Evolutionary conservation across 1,140 invertebrate species (phyloP).

Genomic region (Anadara kagoshimensis): DNA sequence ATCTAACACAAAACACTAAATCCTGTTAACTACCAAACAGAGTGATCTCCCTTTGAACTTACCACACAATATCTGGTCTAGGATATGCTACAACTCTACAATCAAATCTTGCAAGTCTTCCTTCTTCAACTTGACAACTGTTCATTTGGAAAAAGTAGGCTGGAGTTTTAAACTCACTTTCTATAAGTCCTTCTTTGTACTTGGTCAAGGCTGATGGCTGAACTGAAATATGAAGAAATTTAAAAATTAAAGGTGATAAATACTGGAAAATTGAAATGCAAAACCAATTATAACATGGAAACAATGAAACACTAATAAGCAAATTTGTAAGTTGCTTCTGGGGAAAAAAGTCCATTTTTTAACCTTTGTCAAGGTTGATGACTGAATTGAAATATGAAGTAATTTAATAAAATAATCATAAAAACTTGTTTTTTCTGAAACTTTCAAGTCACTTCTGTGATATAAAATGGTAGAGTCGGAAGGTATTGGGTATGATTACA

Average conservation of each 20-base stretch:
- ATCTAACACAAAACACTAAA: no score
- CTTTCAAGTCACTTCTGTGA: no score
- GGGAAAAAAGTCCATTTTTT: no score
- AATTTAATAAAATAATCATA: neutral
- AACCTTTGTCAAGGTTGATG: neutral
- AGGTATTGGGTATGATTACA: no score
- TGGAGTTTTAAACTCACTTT: slow-evolving; percentile 50
- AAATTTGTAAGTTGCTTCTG: no score
- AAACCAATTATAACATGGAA: no score
- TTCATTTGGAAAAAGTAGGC: slow-evolving; percentile 64
- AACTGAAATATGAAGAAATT: slow-evolving; percentile 14
- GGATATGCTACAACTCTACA: slow-evolving; percentile 94
- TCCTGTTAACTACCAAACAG: no score
- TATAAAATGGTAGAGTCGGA: no score
- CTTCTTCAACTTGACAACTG: slow-evolving; percentile 60
- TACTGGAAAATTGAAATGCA: no score
- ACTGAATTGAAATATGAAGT: slow-evolving; percentile 23
- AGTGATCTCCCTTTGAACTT: slow-evolving; percentile 18
- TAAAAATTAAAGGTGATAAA: neutral
- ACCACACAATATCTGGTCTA: slow-evolving; percentile 92
- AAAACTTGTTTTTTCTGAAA: no score
- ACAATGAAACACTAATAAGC: no score
- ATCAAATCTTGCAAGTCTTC: slow-evolving; percentile 89
- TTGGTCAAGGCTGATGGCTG: slow-evolving; percentile 35
- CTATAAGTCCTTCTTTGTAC: slow-evolving; percentile 40